phyloP scores from a whole-genome alignment of 2,888 invertebrate species.

The Zele albiditarsus region DNA sequence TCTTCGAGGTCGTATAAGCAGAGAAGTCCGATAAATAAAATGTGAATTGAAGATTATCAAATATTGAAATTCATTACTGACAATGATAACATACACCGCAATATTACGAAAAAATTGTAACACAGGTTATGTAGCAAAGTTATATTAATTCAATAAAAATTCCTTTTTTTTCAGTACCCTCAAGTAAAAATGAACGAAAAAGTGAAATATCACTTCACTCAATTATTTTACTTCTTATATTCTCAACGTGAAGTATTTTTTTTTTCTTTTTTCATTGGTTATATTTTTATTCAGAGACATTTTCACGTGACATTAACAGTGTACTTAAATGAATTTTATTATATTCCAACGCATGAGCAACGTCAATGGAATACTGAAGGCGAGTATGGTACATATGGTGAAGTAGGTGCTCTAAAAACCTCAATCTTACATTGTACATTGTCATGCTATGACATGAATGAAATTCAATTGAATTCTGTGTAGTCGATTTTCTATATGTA shows the following conservation, averaged over 20 bases:
- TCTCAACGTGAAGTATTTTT: too few species aligned
- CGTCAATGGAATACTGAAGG: background rate
- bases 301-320: background rate
- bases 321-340: background rate
- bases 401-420: conserved; percentile 12
- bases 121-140: too few species aligned
- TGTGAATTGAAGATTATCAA: too few species aligned
- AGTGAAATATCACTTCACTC: too few species aligned
- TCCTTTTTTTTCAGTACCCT: too few species aligned
- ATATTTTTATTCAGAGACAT: background rate
- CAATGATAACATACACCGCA: background rate
- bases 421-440: background rate
- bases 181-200: too few species aligned
- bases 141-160: too few species aligned
- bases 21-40: too few species aligned
- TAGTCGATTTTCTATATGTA: background rate
- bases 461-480: conserved; percentile 5
- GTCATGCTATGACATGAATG: background rate
- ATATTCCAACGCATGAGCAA: background rate
- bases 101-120: too few species aligned
- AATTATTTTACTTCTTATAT: too few species aligned
- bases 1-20: too few species aligned
- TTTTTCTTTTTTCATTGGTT: too few species aligned
- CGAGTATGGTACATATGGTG: background rate
- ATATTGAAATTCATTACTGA: background rate